These are phyloP conservation scores for Rhagonycha lutea DNA, from an alignment of 2,888 invertebrate species.

Conservation along the genomic window DNA sequence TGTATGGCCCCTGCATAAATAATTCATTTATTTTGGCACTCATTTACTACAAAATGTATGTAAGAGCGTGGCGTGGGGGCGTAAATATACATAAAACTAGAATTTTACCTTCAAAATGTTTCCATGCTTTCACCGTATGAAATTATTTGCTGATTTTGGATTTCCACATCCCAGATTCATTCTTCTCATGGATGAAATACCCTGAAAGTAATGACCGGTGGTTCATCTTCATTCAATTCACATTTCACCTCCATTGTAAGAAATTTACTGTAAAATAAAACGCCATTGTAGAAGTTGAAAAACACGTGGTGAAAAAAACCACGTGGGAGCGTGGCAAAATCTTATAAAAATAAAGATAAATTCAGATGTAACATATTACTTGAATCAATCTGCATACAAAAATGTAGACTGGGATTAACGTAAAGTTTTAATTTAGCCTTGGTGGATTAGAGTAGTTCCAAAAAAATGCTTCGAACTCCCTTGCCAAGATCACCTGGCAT, in stretches of 20 bases:
- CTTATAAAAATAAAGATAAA: neutral
- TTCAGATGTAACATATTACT: slow-evolving; percentile 41
- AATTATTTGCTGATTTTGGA: no score
- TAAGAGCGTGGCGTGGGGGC: slow-evolving; percentile 99
- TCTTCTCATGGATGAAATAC: slow-evolving; percentile 98
- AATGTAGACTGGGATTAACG: slow-evolving; percentile 45
- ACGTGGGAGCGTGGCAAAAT: neutral
- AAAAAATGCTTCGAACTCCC: slow-evolving; percentile 30
- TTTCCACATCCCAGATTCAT: slow-evolving; percentile 38
- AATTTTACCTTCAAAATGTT: slow-evolving; percentile 90
- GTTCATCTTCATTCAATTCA: neutral
- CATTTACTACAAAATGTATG: slow-evolving; percentile 53
- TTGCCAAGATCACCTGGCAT: slow-evolving; percentile 45
- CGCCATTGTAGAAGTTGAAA: neutral
- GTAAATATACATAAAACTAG: slow-evolving; percentile 99
- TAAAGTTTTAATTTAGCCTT: slow-evolving; percentile 44
- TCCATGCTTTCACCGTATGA: no score
- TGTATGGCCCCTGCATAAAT: slow-evolving; percentile 31
- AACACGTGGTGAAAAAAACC: neutral
- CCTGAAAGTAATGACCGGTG: slow-evolving; percentile 56
- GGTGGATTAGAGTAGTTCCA: slow-evolving; percentile 40
- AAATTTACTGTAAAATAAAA: neutral
- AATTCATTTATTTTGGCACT: neutral
- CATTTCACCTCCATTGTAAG: neutral
- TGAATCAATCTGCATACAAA: slow-evolving; percentile 44